Evolutionary conservation across 1,140 invertebrate species (phyloP), one percentile per base, ranked within the genome.

Genomic region (Pachypeltis micranthus): DNA sequence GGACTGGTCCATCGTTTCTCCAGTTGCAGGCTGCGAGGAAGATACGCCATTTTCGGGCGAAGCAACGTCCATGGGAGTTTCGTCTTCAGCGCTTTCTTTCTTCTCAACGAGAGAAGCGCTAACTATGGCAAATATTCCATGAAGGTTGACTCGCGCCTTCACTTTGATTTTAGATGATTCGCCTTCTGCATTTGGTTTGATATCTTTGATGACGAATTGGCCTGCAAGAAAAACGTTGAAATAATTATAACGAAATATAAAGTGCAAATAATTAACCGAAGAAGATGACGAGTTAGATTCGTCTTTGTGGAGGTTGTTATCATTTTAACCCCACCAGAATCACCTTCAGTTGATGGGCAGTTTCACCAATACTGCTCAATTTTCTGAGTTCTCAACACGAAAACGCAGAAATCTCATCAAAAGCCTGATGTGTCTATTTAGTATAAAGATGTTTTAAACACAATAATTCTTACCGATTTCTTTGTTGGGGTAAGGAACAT

Each of bases 151-250:
- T 65, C 93, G 80, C 3, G 94, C 90, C 78, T 98, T 98, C 0
- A 98, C 85, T 75, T 97, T 97, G 0, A 99, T 86, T 76, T 96
- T 96, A 55, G 91, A 86, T 26, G 84, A 84, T 69, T 93, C 91
- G 2, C 92, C 93, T 67, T 92, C 88, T n/a, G 85, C 69, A 39
- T 84, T 84, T 55, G 91, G 88, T 68, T 86, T 85, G 0, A 98
- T 85, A 70, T 94, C 90, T 63, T 86, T 85, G 24, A 98, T 84
- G 19, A 81, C 80, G 80, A 90, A 97, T 60, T 81, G 77, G 64
- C 90, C 90, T 92, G 73, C 14, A 68, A 68, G 65, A 63, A 67
- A 65, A 51, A 59, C 21, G n/a, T n/a, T n/a, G n/a, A n/a, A n/a
- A n/a, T n/a, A n/a, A n/a, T n/a, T n/a, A n/a, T n/a, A n/a, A 24